Conservation (phyloP, 2,888 invertebrate species). For the Pycnomerus fuliginosus region DNA sequence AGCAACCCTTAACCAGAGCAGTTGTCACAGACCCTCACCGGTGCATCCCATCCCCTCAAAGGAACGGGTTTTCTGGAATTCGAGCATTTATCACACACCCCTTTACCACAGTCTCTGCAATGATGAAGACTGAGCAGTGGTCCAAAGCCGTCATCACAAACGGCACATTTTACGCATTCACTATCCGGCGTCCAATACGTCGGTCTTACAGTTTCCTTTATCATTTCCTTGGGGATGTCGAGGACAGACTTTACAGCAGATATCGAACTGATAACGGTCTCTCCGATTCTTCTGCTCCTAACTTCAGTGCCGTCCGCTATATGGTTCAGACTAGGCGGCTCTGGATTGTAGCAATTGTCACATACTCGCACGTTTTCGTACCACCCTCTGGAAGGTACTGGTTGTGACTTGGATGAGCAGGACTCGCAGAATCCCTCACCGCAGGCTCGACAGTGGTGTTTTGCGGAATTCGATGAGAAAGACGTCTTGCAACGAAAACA, state of each 20-base stretch:
- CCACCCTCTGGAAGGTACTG: constrained; percentile 76
- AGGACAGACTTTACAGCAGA: constrained; percentile 69
- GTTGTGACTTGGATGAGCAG: constrained; percentile 66
- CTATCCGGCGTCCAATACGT: constrained; percentile 79
- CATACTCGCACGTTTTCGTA: constrained; percentile 70
- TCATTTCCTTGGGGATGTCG: constrained; percentile 73
- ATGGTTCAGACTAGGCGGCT: constrained; percentile 42
- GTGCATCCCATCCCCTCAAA: constrained; percentile 68
- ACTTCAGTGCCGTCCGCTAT: constrained; percentile 49
- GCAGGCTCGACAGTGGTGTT: constrained; percentile 77
- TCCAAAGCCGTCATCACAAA: constrained; percentile 64
- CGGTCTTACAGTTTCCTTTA: constrained; percentile 75
- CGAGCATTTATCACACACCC: constrained; percentile 64
- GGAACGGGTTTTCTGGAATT: constrained; percentile 67
- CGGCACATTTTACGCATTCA: constrained; percentile 64
- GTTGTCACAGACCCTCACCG: constrained; percentile 73
- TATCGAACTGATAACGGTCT: constrained; percentile 71
- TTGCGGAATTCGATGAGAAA: constrained; percentile 60
- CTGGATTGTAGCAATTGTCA: constrained; percentile 61
- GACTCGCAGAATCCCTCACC: constrained; percentile 77
- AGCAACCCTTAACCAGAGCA: no score
- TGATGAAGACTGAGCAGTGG: constrained; percentile 60
- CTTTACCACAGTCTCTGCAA: constrained; percentile 71
- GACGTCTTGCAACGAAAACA: constrained; percentile 65
- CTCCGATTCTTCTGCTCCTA: constrained; percentile 64